phyloP scores from a whole-genome alignment of 30 jellyfish, hydroid and myxozoan genomes.

The Turritopsis dohrnii region DNA sequence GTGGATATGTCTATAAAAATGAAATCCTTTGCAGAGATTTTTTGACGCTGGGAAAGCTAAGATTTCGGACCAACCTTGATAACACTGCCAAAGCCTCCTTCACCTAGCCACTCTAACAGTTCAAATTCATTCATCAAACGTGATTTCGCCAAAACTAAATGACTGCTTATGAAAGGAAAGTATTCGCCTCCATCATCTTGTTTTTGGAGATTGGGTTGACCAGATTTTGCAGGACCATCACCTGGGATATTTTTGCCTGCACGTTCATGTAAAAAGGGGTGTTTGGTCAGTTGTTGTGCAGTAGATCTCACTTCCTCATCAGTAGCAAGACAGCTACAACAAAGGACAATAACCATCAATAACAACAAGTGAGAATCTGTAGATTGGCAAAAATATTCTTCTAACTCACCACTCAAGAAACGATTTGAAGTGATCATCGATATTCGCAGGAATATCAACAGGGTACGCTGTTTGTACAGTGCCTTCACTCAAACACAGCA shows the following conservation, averaged over 20 bases:
- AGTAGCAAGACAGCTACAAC: slow-evolving; percentile 62
- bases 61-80: slow-evolving; percentile 46
- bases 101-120: slow-evolving; percentile 69
- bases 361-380: slow-evolving; percentile 15
- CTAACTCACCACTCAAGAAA: slow-evolving; percentile 48
- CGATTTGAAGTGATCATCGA: slow-evolving; percentile 57
- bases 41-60: not conserved
- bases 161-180: slow-evolving; percentile 37
- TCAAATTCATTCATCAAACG: slow-evolving; percentile 83
- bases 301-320: slow-evolving; percentile 76
- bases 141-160: slow-evolving; percentile 54
- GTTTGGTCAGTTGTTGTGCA: slow-evolving; percentile 55
- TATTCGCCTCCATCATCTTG: slow-evolving; percentile 37
- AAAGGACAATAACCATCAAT: not conserved
- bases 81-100: slow-evolving; percentile 98
- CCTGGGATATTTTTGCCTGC: not conserved
- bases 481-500: slow-evolving; percentile 62
- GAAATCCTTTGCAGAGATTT: no score
- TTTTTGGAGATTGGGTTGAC: not conserved
- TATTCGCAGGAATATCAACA: slow-evolving; percentile 64
- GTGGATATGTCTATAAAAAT: no score
- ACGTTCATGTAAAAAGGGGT: slow-evolving; percentile 42
- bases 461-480: slow-evolving; percentile 56
- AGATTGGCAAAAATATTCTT: no score
- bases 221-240: not conserved